Evolutionary conservation across 2,888 invertebrate genomes (phyloP), one percentile per base, ranked within the genome.

Genomic region (Bedellia somnulentella): DNA sequence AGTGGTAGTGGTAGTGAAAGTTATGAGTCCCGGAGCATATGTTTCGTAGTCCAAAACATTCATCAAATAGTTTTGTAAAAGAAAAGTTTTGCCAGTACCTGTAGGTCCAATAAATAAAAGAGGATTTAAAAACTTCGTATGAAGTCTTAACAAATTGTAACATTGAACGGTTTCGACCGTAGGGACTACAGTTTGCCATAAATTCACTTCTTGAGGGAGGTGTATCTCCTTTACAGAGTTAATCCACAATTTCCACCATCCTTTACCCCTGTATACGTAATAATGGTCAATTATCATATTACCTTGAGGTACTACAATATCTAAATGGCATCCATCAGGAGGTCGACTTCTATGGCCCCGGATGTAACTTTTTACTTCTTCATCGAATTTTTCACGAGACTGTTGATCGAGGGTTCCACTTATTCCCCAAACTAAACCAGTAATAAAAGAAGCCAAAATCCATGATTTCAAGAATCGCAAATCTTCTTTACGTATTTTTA

Each of bases 121-220:
- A 3, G 89, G 85, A 33, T 79, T 66, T 22, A 78, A 76, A 55
- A 85, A 80, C 30, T 80, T 77, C n/a, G 94, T 81, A 47, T 90
- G 92, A 42, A 86, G 61, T 33, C 85, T 78, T 25, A 95, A 67
- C 32, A 96, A 68, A 50, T 79, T 81, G 36, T 85, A 80, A 56
- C 93, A 89, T 45, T 89, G 86, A 26, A 86, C 84, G 0, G 92
- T 89, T 52, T 95, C 95, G 29, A 89, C 76, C 0, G 95, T 96
- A 6, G 93, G 92, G 24, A 96, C 83, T 24, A 93, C 77, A 30
- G 87, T 80, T 55, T 84, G 83, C n/a, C 82, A 63, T 34, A 86
- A 73, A 51, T 85, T 86, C 15, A 79, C 73, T 37, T 81, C 79
- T 43, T 85, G 83, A 36, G 70, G 77, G 3, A 77, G 47, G 40